phyloP scores from a whole-genome alignment of 2,888 invertebrate species.

The Xanthorhoe designata region DNA sequence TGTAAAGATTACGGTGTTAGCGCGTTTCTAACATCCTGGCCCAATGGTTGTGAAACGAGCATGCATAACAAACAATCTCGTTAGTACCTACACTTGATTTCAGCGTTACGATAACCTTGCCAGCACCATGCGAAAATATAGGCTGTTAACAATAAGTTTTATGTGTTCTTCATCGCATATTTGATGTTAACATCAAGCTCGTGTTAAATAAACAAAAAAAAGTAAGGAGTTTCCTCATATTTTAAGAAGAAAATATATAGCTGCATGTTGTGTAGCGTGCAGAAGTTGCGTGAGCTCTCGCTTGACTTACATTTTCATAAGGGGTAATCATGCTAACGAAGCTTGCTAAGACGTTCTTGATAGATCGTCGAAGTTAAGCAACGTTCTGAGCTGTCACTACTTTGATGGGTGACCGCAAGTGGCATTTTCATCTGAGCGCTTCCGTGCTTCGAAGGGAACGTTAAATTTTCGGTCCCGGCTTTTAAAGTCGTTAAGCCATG shows the following conservation, averaged over 20 bases:
- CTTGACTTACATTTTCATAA: slow-evolving; percentile 4
- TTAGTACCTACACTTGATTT: slow-evolving; percentile 63
- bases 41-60: slow-evolving; percentile 54
- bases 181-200: neutral
- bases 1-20: slow-evolving; percentile 60
- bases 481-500: no score
- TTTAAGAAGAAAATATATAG: no score
- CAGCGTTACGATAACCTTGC: slow-evolving; percentile 65
- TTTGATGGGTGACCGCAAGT: no score
- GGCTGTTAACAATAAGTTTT: slow-evolving; percentile 9
- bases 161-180: neutral
- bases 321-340: neutral
- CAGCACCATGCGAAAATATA: slow-evolving; percentile 31
- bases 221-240: neutral
- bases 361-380: no score
- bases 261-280: neutral
- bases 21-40: slow-evolving; percentile 71
- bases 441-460: no score
- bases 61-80: slow-evolving; percentile 64
- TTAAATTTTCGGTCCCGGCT: no score
- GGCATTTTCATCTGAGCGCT: no score
- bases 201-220: neutral
- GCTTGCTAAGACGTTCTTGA: no score
- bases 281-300: neutral
- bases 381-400: no score